Conservation (phyloP, 2,888 invertebrate genomes). For the Mythimna pallens region DNA sequence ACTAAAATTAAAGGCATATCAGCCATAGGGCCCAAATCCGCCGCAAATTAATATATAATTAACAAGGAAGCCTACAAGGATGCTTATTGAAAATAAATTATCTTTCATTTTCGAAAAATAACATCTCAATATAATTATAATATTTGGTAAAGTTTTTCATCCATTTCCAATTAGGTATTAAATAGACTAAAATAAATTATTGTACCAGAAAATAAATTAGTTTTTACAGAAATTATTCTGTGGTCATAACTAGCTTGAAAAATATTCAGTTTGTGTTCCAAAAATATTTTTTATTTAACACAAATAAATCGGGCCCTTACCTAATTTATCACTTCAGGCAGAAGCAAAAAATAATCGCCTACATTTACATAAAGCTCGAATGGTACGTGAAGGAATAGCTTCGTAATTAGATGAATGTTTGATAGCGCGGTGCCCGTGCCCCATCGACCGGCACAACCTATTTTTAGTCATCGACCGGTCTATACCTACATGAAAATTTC, state of each 20-base stretch:
- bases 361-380: slow-evolving; percentile 58
- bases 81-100: neutral
- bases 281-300: neutral
- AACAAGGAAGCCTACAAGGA: neutral
- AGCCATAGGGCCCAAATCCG: neutral
- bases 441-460: slow-evolving; percentile 77
- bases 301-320: neutral
- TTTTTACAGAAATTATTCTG: neutral
- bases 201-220: neutral
- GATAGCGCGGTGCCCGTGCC: slow-evolving; percentile 53
- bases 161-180: neutral
- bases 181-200: neutral
- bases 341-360: slow-evolving; percentile 31
- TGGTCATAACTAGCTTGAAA: neutral
- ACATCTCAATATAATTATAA: neutral
- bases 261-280: neutral
- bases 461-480: slow-evolving; percentile 87
- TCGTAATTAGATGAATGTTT: slow-evolving; percentile 67
- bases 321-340: slow-evolving; percentile 1
- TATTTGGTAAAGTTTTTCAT: neutral
- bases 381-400: slow-evolving; percentile 52
- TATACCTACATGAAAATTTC: slow-evolving; percentile 89
- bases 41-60: neutral
- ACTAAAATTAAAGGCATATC: neutral
- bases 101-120: neutral